Evolutionary conservation across 2,113 vertebrate genomes (phyloP).

Genomic region (Struthidea cinerea): DNA sequence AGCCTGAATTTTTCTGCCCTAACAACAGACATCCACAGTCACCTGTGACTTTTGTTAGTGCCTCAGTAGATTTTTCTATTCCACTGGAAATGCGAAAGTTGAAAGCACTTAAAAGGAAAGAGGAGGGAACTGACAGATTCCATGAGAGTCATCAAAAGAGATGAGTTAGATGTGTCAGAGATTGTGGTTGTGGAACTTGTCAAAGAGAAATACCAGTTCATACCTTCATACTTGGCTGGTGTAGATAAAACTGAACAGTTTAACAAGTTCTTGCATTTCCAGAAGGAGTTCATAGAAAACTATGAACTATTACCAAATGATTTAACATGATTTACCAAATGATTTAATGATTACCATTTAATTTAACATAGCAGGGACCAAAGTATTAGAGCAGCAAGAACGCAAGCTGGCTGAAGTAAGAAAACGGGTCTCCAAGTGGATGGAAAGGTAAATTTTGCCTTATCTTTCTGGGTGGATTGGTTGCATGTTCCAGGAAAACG

Average conservation of each 20-base stretch:
- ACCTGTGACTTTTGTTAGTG: background rate
- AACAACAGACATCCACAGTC: background rate
- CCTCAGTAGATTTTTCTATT: background rate
- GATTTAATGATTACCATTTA: background rate
- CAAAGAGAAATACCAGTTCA: background rate
- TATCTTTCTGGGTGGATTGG: background rate
- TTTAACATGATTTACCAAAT: background rate
- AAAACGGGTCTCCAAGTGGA: background rate
- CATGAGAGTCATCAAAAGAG: background rate
- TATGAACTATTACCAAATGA: conserved; percentile 16
- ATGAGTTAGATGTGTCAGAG: conserved; percentile 31
- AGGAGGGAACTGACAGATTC: background rate
- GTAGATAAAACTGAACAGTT: conserved; percentile 50
- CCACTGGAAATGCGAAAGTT: background rate
- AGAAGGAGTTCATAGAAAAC: conserved; percentile 39
- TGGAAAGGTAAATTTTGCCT: background rate
- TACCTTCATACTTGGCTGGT: conserved; percentile 19
- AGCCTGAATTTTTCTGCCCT: background rate
- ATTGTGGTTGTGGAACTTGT: background rate
- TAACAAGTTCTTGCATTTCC: conserved; percentile 53
- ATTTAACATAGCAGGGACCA: background rate
- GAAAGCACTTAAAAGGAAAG: background rate
- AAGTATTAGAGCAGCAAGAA: conserved; percentile 46
- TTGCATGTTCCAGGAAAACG: background rate
- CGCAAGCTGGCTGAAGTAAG: conserved; percentile 69